A percentile compares a stretch with the other conserved stretches of the same genome.
Conservation (phyloP, 2,797 vertebrate species). For the Onychomys torridus region DNA sequence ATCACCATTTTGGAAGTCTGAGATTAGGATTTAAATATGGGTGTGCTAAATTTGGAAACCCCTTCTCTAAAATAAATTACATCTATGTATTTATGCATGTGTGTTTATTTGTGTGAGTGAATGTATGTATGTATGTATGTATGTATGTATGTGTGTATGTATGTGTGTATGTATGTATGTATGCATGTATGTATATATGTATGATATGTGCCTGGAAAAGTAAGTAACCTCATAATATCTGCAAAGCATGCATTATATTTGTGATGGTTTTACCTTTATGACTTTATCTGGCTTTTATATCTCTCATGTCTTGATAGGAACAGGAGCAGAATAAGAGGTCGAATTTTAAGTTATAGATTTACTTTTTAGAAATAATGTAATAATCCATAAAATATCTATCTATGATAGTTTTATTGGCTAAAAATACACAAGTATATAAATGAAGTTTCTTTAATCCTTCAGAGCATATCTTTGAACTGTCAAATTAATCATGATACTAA, state of each 20-base stretch:
- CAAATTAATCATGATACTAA: neutral
- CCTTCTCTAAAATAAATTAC: neutral
- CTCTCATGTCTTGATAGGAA: neutral
- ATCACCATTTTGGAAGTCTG: neutral
- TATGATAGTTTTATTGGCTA: neutral
- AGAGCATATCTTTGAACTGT: neutral
- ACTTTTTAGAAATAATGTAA: no score
- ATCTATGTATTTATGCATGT: neutral
- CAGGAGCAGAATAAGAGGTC: neutral
- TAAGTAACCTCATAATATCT: neutral
- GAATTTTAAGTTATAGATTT: neutral
- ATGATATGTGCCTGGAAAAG: neutral
- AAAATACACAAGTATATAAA: neutral
- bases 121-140: neutral
- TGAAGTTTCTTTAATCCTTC: neutral
- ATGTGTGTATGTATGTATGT: no score
- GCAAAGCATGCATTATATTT: neutral
- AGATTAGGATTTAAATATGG: neutral
- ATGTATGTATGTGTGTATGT: no score
- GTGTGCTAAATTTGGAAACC: rapidly evolving
- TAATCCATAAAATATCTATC: no score
- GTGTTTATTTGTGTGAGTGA: neutral
- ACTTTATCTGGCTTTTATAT: neutral
- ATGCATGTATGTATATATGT: neutral
- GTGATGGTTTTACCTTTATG: neutral